These are phyloP conservation scores for Ornithoptera priamus DNA, from an alignment of 2,888 invertebrate species.

Conservation along the genomic window DNA sequence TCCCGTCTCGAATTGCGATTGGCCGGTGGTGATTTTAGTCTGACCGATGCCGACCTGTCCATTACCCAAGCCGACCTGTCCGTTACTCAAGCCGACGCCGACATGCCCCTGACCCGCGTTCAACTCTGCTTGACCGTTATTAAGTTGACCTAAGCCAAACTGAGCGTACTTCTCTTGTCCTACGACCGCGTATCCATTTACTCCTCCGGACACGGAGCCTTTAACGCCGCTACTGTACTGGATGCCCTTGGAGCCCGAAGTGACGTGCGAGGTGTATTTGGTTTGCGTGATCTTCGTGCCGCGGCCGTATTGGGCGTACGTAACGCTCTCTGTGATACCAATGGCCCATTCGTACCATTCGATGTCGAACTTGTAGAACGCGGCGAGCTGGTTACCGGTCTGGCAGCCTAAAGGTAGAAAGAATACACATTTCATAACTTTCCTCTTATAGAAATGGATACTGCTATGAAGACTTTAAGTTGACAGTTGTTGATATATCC, in stretches of 20 bases:
- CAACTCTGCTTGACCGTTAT: constrained; percentile 24
- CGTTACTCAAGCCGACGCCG: constrained; percentile 22
- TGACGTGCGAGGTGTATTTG: constrained; percentile 44
- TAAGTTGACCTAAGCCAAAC: constrained; percentile 27
- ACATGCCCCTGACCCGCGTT: constrained; percentile 11
- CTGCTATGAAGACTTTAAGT: no score
- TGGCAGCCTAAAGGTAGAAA: constrained; percentile 25
- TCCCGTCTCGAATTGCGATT: constrained; percentile 37
- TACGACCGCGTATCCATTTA: constrained; percentile 32
- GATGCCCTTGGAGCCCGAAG: constrained; percentile 36
- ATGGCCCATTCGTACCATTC: constrained; percentile 80
- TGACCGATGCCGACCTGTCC: constrained; percentile 18
- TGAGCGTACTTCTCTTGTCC: constrained; percentile 18
- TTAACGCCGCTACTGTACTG: constrained; percentile 33
- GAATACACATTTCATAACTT: not conserved
- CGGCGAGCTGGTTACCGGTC: constrained; percentile 75
- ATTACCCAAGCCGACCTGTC: constrained; percentile 8
- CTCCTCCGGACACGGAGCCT: constrained; percentile 32
- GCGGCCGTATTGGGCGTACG: constrained; percentile 58
- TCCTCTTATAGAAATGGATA: no score
- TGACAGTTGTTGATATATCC: no score
- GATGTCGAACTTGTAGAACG: constrained; percentile 81
- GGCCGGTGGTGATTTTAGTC: constrained; percentile 13
- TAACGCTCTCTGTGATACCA: constrained; percentile 62
- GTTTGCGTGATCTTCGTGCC: constrained; percentile 46